Evolutionary conservation across 2,113 vertebrate species (phyloP).

Genomic region (Saccopteryx leptura): DNA sequence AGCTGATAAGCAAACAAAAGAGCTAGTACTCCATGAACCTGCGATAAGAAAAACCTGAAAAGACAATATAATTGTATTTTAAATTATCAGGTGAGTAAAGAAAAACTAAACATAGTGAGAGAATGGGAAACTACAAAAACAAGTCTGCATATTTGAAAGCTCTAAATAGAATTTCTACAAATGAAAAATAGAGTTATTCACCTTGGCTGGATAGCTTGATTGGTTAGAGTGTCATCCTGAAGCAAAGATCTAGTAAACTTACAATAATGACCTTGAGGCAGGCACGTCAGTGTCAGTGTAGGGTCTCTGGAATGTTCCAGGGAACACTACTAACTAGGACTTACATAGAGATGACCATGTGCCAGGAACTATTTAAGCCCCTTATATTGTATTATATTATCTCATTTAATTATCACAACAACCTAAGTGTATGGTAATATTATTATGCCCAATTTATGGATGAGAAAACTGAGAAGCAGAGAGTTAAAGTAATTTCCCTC

Average conservation of each 20-base stretch:
- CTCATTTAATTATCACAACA: not conserved
- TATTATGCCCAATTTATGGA: not conserved
- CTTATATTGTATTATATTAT: not conserved
- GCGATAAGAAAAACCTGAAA: not conserved
- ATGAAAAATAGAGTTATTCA: constrained; percentile 6
- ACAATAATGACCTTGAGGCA: not conserved
- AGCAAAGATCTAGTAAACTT: not conserved
- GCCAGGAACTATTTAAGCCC: not conserved
- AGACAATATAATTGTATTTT: not conserved
- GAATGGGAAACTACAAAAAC: constrained; percentile 41
- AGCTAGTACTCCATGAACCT: not conserved
- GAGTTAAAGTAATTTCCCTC: not conserved
- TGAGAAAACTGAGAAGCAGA: not conserved
- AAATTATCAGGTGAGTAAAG: constrained; percentile 15
- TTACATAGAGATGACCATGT: not conserved
- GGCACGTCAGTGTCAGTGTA: not conserved
- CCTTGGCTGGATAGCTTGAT: no score
- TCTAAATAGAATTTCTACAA: constrained; percentile 40
- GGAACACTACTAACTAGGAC: not conserved
- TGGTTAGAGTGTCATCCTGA: no score
- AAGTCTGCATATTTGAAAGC: not conserved
- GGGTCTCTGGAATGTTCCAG: not conserved
- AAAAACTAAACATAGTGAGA: constrained; percentile 33
- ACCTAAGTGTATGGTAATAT: constrained; percentile 24
- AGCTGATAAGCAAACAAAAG: constrained; percentile 24